These are phyloP conservation scores for Dynastes grantii DNA, from an alignment of 2,888 invertebrate species.

Conservation along the genomic window DNA sequence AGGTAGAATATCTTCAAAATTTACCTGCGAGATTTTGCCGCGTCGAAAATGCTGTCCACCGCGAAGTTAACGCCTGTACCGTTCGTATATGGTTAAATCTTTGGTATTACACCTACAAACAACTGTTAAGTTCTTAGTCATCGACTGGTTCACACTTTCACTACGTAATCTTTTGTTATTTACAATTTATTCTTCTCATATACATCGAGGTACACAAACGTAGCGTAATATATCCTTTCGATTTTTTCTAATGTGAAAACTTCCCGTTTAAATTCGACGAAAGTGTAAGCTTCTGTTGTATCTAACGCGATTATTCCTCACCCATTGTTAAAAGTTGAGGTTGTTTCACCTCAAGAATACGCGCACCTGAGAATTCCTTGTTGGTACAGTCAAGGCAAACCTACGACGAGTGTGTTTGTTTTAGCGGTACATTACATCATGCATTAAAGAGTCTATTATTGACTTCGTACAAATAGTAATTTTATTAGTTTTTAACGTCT, in stretches of 20 bases:
- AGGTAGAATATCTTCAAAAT: background rate
- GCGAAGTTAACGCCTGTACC: background rate
- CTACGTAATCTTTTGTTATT: slow-evolving; percentile 25
- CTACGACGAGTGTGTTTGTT: slow-evolving; percentile 11
- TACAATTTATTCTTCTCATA: background rate
- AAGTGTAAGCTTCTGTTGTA: background rate
- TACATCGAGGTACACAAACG: background rate
- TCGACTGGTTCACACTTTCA: slow-evolving; percentile 35
- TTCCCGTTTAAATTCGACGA: slow-evolving; percentile 24
- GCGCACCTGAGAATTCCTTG: slow-evolving; percentile 31
- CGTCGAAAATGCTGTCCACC: slow-evolving; percentile 5
- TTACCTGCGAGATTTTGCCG: slow-evolving; percentile 12
- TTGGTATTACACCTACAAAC: slow-evolving; percentile 37
- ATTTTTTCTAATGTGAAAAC: background rate
- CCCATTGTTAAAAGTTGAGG: slow-evolving; percentile 38
- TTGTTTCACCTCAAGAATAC: slow-evolving; percentile 36
- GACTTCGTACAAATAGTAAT: background rate
- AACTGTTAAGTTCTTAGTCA: slow-evolving; percentile 36
- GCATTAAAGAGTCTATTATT: slow-evolving; percentile 1
- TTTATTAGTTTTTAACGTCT: background rate
- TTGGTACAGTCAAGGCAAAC: slow-evolving; percentile 40
- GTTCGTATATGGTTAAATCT: slow-evolving; percentile 33
- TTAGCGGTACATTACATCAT: slow-evolving; percentile 24
- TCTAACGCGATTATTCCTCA: slow-evolving; percentile 16
- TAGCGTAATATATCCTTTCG: background rate